Evolutionary conservation across 1,140 invertebrate genomes (phyloP).

Genomic region (Lutraria rhynchaena): DNA sequence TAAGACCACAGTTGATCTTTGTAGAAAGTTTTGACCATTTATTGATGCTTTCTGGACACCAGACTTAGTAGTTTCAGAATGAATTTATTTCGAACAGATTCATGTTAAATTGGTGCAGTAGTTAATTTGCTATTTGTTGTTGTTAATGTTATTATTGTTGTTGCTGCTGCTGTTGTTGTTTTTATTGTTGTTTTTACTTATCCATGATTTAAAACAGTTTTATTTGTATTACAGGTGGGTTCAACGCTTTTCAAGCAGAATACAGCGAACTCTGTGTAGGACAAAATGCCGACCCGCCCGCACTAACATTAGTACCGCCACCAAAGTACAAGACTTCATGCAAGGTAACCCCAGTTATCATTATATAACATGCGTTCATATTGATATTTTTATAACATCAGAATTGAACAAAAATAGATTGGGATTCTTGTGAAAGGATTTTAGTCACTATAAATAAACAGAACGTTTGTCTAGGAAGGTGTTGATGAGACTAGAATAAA

Average conservation of each 20-base stretch:
- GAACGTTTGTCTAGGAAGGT: too few species aligned
- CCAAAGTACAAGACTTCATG: constrained; percentile 29
- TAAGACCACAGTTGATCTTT: too few species aligned
- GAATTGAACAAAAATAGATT: too few species aligned
- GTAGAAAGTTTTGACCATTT: too few species aligned
- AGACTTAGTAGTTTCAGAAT: neutral
- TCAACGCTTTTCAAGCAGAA: constrained; percentile 16
- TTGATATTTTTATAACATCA: too few species aligned
- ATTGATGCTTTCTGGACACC: too few species aligned
- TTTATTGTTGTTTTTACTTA: neutral
- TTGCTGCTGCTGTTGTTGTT: neutral
- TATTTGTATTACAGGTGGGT: constrained; percentile 53
- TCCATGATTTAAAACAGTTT: neutral
- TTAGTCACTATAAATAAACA: too few species aligned
- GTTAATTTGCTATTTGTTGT: neutral
- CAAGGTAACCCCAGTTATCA: constrained; percentile 17
- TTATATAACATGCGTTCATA: too few species aligned
- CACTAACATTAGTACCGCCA: constrained; percentile 20
- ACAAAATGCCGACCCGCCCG: constrained; percentile 24
- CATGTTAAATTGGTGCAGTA: neutral
- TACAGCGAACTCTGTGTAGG: constrained; percentile 27
- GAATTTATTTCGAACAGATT: neutral
- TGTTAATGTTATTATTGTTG: neutral
- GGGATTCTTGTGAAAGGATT: too few species aligned
- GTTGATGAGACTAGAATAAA: too few species aligned